A percentile compares a stretch with the other conserved stretches of the same genome.
phyloP scores from a whole-genome alignment of 1,140 invertebrate genomes.

The Aphis craccivora region DNA sequence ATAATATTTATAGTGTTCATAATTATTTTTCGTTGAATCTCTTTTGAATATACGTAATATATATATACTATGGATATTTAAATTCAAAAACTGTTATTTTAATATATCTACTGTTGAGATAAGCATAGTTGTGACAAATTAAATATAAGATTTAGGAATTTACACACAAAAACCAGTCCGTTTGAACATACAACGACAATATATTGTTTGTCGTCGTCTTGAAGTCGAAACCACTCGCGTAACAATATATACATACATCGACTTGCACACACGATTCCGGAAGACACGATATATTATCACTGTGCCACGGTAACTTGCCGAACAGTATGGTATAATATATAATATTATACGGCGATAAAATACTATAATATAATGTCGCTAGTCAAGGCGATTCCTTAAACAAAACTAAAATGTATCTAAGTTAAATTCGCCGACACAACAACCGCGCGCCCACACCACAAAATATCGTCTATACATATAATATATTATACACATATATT shows the following conservation, averaged over 20 bases:
- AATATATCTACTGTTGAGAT: not conserved
- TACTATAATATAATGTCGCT: not conserved
- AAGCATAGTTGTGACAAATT: not conserved
- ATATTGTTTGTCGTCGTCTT: not conserved
- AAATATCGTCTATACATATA: not conserved
- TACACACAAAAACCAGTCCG: not conserved
- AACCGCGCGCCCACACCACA: not conserved
- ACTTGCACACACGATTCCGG: not conserved
- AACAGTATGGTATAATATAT: not conserved
- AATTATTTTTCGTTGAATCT: not conserved
- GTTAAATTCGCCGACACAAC: not conserved
- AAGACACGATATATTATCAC: not conserved
- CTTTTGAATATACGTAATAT: not conserved
- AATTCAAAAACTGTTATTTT: slow-evolving; percentile 6
- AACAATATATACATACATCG: not conserved
- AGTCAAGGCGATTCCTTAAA: not conserved
- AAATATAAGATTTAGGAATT: not conserved
- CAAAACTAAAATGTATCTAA: not conserved
- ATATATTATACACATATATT: no score
- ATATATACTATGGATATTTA: not conserved
- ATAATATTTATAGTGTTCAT: not conserved
- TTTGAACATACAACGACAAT: not conserved
- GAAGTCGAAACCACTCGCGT: not conserved
- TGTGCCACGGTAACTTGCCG: not conserved
- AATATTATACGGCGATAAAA: not conserved